phyloP scores from a whole-genome alignment of 2,888 invertebrate species.

The Tiphia femorata region DNA sequence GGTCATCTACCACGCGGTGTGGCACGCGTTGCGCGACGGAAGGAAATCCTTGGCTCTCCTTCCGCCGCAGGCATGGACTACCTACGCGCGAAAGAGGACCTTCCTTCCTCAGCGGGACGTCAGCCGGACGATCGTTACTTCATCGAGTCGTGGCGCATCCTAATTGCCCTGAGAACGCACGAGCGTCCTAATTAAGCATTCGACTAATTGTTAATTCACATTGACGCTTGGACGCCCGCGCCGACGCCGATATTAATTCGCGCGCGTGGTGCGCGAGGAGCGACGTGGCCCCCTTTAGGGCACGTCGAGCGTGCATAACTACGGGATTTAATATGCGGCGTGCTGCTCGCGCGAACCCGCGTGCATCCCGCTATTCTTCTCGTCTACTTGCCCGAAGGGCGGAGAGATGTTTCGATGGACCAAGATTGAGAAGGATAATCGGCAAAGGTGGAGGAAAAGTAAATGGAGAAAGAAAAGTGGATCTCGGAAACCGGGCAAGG shows the following conservation, averaged over 20 bases:
- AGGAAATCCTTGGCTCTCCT: not conserved
- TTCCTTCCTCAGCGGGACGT: constrained; percentile 41
- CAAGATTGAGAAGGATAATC: too few relatives aligned
- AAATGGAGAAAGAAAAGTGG: too few relatives aligned
- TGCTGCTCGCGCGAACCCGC: constrained; percentile 34
- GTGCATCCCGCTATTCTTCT: too few relatives aligned
- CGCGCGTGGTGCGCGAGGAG: constrained; percentile 32
- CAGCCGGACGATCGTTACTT: constrained; percentile 49
- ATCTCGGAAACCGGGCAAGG: too few relatives aligned
- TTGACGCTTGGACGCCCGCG: constrained; percentile 49
- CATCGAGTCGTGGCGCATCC: constrained; percentile 39
- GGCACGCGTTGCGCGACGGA: too few relatives aligned
- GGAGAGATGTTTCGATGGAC: too few relatives aligned
- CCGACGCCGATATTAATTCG: constrained; percentile 54
- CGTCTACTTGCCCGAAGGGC: too few relatives aligned
- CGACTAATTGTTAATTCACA: constrained; percentile 61
- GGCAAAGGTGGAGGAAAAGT: too few relatives aligned
- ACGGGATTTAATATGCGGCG: constrained; percentile 45
- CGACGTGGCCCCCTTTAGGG: constrained; percentile 45
- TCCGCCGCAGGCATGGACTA: too few relatives aligned
- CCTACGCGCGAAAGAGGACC: constrained; percentile 18
- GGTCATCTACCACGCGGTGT: too few relatives aligned
- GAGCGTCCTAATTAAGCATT: constrained; percentile 55
- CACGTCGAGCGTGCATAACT: constrained; percentile 40
- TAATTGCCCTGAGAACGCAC: constrained; percentile 55